Base-by-base conservation (phyloP, 2,797 vertebrate species). In the Sebastes trivittatus region DNA sequence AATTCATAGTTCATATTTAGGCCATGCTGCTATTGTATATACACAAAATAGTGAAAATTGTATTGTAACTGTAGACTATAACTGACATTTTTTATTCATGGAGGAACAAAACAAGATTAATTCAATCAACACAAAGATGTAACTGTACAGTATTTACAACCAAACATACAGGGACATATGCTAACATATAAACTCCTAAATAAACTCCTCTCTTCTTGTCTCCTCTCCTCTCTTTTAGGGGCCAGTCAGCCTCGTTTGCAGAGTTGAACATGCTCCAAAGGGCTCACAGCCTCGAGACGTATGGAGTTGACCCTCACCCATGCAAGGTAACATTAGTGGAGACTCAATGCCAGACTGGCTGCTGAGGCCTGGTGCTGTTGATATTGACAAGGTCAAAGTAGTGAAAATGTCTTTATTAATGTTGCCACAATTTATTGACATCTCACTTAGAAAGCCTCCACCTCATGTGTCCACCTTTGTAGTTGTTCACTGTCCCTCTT, bases 301-400 rank as follows among this genome's bases (percentile, higher is more conserved):
- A 99, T 0, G 98, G 98, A 42, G 98, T 99, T 16, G 98, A 99
- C 93, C 98, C 98, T 67, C 98, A 99, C 86, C 98, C 98, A 4
- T 99, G 98, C 95, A 99, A 99, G 98, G 98, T 99, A 96, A 82
- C 6, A 4, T 59, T 10, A 9, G 14, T 32, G 11, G 52, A 54
- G 7, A 7, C 7, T 25, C 7, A 1, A 11, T 30, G 5, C 2
- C 2, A 20, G 42, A 22, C 20, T 8, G 23, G 5, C 8, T 62
- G 16, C 18, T 55, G 38, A 56, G 2, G n/a, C 38, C 38, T 29
- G 38, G 9, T 73, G 73, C 18, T 62, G 42, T 22, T 56, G 14
- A 34, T 52, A 27, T 25, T 56, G 25, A 34, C 22, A 60, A 5
- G 2, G 5, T 36, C 22, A 49, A 49, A 52, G 27, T 52, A 3